Percentiles rank a stretch among this genome's conserved stretches.
These are phyloP conservation scores for Hoplodrina ambigua DNA, from an alignment of 2,888 invertebrate genomes.

Conservation along the genomic window DNA sequence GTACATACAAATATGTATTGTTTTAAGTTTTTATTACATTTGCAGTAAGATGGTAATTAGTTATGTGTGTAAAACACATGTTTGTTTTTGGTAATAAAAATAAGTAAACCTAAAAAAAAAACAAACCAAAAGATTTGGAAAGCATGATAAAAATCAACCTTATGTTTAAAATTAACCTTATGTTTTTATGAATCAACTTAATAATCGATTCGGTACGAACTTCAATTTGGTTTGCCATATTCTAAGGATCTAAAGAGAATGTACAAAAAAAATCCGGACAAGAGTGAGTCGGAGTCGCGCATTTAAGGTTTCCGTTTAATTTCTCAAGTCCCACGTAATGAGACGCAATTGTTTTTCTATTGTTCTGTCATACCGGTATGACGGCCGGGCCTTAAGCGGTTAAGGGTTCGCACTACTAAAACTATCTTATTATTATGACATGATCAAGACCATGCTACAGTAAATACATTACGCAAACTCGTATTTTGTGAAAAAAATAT, in stretches of 20 bases:
- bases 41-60: background rate
- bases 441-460: too few relatives aligned
- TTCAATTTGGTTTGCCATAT: background rate
- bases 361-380: too few relatives aligned
- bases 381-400: too few relatives aligned
- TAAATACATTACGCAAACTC: too few relatives aligned
- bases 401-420: too few relatives aligned
- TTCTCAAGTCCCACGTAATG: too few relatives aligned
- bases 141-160: too few relatives aligned
- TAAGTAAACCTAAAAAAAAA: too few relatives aligned
- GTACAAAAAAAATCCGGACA: background rate
- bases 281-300: background rate
- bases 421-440: too few relatives aligned
- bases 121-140: background rate
- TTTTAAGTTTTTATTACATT: constrained; percentile 11
- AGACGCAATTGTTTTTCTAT: too few relatives aligned
- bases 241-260: background rate
- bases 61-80: background rate
- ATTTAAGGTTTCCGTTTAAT: background rate
- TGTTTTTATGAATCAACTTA: background rate
- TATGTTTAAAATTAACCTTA: too few relatives aligned
- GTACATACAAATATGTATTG: constrained; percentile 10
- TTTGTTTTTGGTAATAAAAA: background rate
- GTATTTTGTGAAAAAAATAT: too few relatives aligned
- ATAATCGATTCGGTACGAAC: background rate